Evolutionary conservation across 2,113 vertebrate genomes (phyloP).

Genomic region (Marmota monax): DNA sequence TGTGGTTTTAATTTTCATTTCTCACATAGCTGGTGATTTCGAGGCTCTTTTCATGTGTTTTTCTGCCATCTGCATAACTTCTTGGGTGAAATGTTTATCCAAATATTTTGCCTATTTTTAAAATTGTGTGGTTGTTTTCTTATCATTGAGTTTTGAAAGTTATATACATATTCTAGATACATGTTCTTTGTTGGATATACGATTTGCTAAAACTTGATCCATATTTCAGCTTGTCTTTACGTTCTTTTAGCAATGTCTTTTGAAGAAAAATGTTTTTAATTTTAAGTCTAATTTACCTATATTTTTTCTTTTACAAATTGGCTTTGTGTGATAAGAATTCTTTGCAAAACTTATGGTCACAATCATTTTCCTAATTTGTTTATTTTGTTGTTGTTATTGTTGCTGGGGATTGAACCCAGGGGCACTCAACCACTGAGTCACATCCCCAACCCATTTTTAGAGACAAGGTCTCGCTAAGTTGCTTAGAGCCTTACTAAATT

Average conservation of each 20-base stretch:
- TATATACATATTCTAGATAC: neutral
- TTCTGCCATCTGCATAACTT: neutral
- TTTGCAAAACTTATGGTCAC: neutral
- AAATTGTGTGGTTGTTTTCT: neutral
- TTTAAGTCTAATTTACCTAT: neutral
- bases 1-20: slow-evolving; percentile 33
- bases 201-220: neutral
- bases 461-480: too few relatives aligned
- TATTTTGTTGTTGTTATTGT: too few relatives aligned
- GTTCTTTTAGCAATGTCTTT: neutral
- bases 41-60: slow-evolving; percentile 19
- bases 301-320: neutral
- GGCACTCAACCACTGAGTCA: too few relatives aligned
- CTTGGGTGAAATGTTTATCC: neutral
- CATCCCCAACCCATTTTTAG: too few relatives aligned
- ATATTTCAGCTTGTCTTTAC: neutral
- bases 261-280: neutral
- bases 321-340: neutral
- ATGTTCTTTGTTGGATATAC: neutral
- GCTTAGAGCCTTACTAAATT: too few relatives aligned
- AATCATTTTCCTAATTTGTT: neutral
- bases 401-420: too few relatives aligned
- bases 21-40: neutral
- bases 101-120: neutral
- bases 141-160: neutral